Conservation (phyloP, 2,888 invertebrate genomes). For the Brachyptera putata region DNA sequence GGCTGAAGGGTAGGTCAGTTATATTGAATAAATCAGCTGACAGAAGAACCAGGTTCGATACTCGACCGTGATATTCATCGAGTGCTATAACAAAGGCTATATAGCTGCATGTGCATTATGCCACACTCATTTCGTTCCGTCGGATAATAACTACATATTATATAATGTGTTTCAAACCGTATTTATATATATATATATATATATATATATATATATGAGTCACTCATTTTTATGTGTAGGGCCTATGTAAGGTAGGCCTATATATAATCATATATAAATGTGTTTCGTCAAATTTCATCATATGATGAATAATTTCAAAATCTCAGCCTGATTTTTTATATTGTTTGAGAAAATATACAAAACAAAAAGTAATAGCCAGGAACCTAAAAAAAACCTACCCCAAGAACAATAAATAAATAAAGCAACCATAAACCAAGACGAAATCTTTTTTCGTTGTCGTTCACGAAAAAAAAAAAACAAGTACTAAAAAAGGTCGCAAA, state of each 20-base stretch:
- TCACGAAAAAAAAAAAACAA: neutral
- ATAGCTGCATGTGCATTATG: neutral
- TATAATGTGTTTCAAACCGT: too few relatives aligned
- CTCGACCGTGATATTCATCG: neutral
- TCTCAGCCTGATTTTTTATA: too few relatives aligned
- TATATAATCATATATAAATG: too few relatives aligned
- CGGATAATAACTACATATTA: neutral
- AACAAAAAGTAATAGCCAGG: too few relatives aligned
- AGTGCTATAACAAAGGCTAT: neutral
- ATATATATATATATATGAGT: too few relatives aligned
- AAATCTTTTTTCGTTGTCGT: neutral
- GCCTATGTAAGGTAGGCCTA: too few relatives aligned
- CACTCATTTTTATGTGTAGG: too few relatives aligned
- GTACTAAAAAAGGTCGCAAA: conserved; percentile 19
- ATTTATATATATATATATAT: too few relatives aligned
- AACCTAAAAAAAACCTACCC: conserved; percentile 13
- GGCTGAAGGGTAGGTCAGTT: conserved; percentile 6
- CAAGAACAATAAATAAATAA: conserved; percentile 18
- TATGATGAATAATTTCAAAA: too few relatives aligned
- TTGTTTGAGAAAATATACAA: too few relatives aligned
- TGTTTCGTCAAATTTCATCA: too few relatives aligned
- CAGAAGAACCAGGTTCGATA: neutral
- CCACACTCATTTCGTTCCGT: neutral
- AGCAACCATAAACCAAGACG: conserved; percentile 14
- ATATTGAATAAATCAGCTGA: neutral